Base-by-base conservation (phyloP, 2,797 vertebrate species). In the Dallia pectoralis region DNA sequence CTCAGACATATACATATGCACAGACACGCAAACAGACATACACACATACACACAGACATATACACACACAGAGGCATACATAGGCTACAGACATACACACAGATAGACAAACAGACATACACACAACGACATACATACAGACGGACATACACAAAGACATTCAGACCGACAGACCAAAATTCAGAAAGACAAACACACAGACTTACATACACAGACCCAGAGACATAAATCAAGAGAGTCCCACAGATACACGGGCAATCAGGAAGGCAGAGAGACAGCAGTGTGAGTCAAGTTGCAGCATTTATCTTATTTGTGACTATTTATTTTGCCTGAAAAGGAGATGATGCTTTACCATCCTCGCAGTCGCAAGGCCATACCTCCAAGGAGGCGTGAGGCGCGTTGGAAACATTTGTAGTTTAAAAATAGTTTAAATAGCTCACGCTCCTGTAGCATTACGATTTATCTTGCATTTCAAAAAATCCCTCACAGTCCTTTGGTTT, bases 151-250 rank as follows among this genome's bases (percentile, higher is more conserved):
- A 36, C 22, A 64, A 33, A 36, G 25, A 19, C 69, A 48, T 25
- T 47, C 32, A 73, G 70, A 77, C 63, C 69, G 19, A 56, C 53
- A 25, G 19, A 56, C 51, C n/a, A 7, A n/a, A 18, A 56, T 2
- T 6, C 84, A 83, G 83, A 84, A 81, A 75, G 81, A 56, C 27
- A 33, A 18, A 12, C 68, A 29, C 12, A 64, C 69, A 59, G n/a
- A n/a, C n/a, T n/a, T n/a, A n/a, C n/a, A n/a, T n/a, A n/a, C n/a
- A n/a, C n/a, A n/a, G n/a, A n/a, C n/a, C n/a, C 69, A 69, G 18
- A 56, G 18, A 56, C 51, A n/a, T 6, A 56, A 18, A 56, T 6
- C 19, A 6, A 22, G 19, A 25, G 82, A 84, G 83, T 82, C 81
- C 74, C 81, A 25, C 9, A 22, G 16, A 32, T 47, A 70, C 12